Evolutionary conservation across 1,140 invertebrate species (phyloP).

Genomic region (Cyphomyrmex costatus): DNA sequence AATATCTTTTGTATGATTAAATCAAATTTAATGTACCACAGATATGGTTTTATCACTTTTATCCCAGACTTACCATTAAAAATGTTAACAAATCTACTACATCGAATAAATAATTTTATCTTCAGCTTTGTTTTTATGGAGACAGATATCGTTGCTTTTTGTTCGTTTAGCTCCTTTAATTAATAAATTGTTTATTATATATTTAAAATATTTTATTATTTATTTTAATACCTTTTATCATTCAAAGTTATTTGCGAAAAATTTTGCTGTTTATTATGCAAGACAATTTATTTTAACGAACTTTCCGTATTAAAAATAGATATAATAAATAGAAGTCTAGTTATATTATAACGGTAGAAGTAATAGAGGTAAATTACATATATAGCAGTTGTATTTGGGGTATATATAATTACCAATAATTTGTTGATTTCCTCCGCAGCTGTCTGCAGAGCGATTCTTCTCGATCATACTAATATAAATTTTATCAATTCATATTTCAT

Average conservation of each 20-base stretch:
- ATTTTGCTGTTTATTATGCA: neutral
- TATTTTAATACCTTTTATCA: neutral
- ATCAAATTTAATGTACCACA: too few species aligned
- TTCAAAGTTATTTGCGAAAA: neutral
- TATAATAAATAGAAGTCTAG: conserved; percentile 10
- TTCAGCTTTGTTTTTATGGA: neutral
- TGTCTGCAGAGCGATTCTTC: too few species aligned
- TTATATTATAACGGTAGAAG: too few species aligned
- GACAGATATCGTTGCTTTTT: neutral
- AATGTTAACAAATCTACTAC: neutral
- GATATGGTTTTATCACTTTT: too few species aligned
- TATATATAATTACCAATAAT: conserved; percentile 18
- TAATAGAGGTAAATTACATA: too few species aligned
- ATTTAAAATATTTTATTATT: neutral
- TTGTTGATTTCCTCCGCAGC: conserved; percentile 15
- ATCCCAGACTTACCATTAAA: neutral
- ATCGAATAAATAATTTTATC: conserved; percentile 3
- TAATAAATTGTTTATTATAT: conserved; percentile 14
- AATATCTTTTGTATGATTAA: conserved; percentile 5
- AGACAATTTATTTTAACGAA: conserved; percentile 6
- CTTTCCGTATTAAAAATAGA: neutral
- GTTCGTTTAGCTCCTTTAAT: neutral
- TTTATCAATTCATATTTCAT: too few species aligned
- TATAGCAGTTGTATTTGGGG: too few species aligned
- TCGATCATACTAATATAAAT: too few species aligned